Conservation (phyloP, 1,140 invertebrate species). For the Aphelenchoides avenae region DNA sequence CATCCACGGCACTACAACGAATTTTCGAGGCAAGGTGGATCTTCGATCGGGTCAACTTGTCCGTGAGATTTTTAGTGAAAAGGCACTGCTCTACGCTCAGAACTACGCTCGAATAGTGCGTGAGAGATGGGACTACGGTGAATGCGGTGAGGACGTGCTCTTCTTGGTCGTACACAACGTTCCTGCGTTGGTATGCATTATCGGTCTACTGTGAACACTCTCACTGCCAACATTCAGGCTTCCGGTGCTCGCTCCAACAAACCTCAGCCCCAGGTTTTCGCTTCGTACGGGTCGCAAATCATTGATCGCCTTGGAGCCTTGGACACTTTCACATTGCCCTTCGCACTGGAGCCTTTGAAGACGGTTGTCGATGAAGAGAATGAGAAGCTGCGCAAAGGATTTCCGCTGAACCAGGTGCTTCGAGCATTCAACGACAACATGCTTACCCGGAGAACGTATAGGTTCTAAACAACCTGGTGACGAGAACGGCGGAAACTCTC, state of each 20-base stretch:
- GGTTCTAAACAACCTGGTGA: not conserved
- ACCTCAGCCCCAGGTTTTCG: not conserved
- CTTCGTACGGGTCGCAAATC: not conserved
- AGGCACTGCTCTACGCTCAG: conserved; percentile 24
- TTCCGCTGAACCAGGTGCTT: not conserved
- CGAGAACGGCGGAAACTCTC: not conserved
- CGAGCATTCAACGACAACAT: not conserved
- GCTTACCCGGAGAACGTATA: not conserved
- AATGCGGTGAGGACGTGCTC: conserved; percentile 38
- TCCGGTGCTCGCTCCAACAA: not conserved
- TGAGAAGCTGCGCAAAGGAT: conserved; percentile 5
- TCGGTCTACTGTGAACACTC: not conserved
- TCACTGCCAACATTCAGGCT: not conserved
- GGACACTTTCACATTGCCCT: not conserved
- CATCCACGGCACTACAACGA: no score
- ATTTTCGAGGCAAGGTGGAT: not conserved
- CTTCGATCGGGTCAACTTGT: not conserved
- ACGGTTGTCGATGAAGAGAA: not conserved
- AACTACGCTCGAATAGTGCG: conserved; percentile 31
- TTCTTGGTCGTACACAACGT: conserved; percentile 25
- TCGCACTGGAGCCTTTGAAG: not conserved
- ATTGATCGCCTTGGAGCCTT: not conserved
- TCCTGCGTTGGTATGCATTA: conserved; percentile 4
- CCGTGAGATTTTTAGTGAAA: not conserved
- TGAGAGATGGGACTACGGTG: conserved; percentile 30